Base-by-base conservation (phyloP, 2,888 invertebrate genomes). In the Macrostomum cliftonense region DNA sequence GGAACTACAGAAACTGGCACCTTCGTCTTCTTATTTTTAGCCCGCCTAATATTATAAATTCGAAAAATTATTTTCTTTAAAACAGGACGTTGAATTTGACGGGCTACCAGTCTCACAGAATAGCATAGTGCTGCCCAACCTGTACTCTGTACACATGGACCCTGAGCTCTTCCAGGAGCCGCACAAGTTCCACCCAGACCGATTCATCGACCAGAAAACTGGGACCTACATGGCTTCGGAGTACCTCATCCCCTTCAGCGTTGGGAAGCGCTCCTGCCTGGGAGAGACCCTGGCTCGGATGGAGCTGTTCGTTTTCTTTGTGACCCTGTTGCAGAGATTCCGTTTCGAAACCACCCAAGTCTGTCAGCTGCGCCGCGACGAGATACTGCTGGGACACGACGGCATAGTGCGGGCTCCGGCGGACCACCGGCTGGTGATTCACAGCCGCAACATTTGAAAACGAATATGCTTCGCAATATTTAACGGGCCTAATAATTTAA, bases 61-160 rank as follows among this genome's bases (percentile, higher is more conserved):
- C n/a, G n/a, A n/a, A n/a, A n/a, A n/a, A n/a, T n/a, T 28, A 28
- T 28, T 28, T 28, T 28, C 9, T 28, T 4, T 28, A 9, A 28
- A 28, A 28, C 28, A 28, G 28, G 62, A 64, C 40, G 54, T 61
- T n/a, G 42, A 47, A 2, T 55, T 64, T 19, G 52, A 52, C 2
- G 62, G 61, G 21, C 63, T 59, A 45, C 55, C 52, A 0, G 60
- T 67, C 43, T 64, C 66, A 4, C 54, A 56, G 36, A 57, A 55
- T 42, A 53, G 56, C 1, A 53, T 57, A 13, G 49, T 59, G 14
- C 17, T 60, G 7, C 52, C 56, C 2, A 57, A 57, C 46, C 37
- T 62, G 12, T 56, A 54, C 42, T 58, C 59, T 11, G 57, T 57
- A 4, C 53, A 57, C 12, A 52, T 20, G 7, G 62, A 62, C 47